Percentiles rank a stretch among this genome's conserved stretches.
phyloP scores from a whole-genome alignment of 1,140 invertebrate species.

The Panagrolaimus sp. region DNA sequence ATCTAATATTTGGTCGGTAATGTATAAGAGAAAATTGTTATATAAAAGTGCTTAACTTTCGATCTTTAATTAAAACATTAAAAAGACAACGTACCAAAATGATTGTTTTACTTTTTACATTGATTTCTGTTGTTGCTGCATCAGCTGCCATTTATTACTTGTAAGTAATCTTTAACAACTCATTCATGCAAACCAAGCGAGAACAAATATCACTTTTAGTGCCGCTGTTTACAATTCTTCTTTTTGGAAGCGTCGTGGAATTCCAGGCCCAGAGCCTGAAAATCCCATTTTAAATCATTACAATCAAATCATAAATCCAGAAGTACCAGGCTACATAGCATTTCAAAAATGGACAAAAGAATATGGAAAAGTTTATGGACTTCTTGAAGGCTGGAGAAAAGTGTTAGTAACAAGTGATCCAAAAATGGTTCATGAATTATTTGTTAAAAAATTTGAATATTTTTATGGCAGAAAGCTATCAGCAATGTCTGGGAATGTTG shows the following conservation, averaged over 20 bases:
- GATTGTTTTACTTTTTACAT: no score
- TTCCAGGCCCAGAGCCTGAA: not conserved
- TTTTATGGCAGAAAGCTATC: slow-evolving; percentile 58
- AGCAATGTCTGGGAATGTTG: slow-evolving; percentile 22
- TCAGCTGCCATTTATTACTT: no score
- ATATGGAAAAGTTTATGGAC: slow-evolving; percentile 60
- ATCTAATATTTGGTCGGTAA: no score
- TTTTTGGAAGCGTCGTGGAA: not conserved
- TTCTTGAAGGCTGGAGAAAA: slow-evolving; percentile 50
- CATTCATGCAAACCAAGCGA: no score
- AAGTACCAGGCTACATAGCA: not conserved
- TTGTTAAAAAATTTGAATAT: slow-evolving; percentile 61
- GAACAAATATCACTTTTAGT: not conserved
- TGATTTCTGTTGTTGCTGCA: no score
- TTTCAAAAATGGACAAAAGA: slow-evolving; percentile 58
- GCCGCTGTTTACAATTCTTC: not conserved
- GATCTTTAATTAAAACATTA: no score
- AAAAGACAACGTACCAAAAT: no score
- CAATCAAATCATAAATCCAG: not conserved
- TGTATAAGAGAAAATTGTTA: no score
- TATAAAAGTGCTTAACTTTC: no score
- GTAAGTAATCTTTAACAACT: no score
- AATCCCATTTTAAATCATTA: not conserved
- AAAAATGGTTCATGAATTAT: slow-evolving; percentile 59
- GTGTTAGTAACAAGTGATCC: slow-evolving; percentile 60